Conservation (phyloP, 2,888 invertebrate genomes). For the Dryomyza anilis region DNA sequence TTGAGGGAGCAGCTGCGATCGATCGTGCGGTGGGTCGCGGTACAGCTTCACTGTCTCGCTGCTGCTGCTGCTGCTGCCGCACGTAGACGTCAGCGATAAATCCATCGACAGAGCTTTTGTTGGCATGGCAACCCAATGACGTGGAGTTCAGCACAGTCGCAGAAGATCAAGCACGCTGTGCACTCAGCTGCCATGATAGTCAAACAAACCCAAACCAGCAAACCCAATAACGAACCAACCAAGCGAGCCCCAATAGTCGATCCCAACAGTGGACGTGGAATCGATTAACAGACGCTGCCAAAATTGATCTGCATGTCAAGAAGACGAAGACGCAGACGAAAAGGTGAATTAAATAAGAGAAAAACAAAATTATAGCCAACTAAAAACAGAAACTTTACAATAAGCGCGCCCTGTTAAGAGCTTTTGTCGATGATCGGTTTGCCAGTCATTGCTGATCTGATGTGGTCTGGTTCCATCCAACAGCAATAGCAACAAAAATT, state of each 20-base stretch:
- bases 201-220: neutral
- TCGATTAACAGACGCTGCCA: neutral
- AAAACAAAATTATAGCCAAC: neutral
- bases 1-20: neutral
- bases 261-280: too few species aligned
- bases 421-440: neutral
- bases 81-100: conserved; percentile 27
- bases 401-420: neutral
- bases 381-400: neutral
- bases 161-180: too few species aligned
- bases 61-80: too few species aligned
- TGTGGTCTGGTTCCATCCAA: too few species aligned
- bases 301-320: too few species aligned
- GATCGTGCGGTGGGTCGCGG: neutral
- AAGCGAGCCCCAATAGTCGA: too few species aligned
- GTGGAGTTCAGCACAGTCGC: too few species aligned
- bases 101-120: conserved; percentile 14
- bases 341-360: too few species aligned
- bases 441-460: neutral
- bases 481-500: too few species aligned
- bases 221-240: neutral
- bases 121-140: neutral
- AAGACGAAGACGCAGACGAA: too few species aligned
- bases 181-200: neutral
- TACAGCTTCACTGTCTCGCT: too few species aligned